Evolutionary conservation across 1,140 invertebrate species (phyloP).

Genomic region (Drosophila punjabiensis): DNA sequence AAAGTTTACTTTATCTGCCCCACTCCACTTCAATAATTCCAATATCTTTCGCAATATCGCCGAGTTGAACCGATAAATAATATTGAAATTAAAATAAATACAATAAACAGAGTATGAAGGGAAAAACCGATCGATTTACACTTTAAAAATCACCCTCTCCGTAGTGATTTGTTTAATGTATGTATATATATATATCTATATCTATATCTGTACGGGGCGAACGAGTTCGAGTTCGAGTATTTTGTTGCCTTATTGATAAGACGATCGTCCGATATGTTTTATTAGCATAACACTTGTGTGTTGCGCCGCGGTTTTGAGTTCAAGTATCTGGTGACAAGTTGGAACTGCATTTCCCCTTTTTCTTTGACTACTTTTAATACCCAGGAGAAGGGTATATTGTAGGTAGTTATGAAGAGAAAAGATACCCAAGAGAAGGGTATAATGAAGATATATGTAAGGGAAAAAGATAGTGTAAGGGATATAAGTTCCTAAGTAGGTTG

Average conservation of each 20-base stretch:
- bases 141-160: constrained; percentile 43
- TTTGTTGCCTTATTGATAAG: constrained; percentile 68
- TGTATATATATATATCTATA: constrained; percentile 26
- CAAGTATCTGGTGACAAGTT: constrained; percentile 56
- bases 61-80: constrained; percentile 66
- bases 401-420: too few relatives aligned
- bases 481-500: not conserved
- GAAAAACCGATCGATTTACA: constrained; percentile 75
- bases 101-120: constrained; percentile 67
- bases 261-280: constrained; percentile 68
- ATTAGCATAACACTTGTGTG: constrained; percentile 84
- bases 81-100: constrained; percentile 83
- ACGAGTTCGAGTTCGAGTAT: constrained; percentile 31
- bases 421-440: not conserved
- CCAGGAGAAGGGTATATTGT: not conserved
- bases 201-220: constrained; percentile 25
- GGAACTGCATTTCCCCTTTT: constrained; percentile 69
- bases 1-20: constrained; percentile 9
- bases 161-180: constrained; percentile 38
- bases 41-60: constrained; percentile 42
- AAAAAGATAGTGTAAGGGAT: not conserved
- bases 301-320: constrained; percentile 49
- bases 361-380: constrained; percentile 3
- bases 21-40: constrained; percentile 7
- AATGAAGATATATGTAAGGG: not conserved